Percentiles rank a stretch among this genome's conserved stretches.
phyloP scores from a whole-genome alignment of 2,888 invertebrate species.

The Pemphredon lugubris region DNA sequence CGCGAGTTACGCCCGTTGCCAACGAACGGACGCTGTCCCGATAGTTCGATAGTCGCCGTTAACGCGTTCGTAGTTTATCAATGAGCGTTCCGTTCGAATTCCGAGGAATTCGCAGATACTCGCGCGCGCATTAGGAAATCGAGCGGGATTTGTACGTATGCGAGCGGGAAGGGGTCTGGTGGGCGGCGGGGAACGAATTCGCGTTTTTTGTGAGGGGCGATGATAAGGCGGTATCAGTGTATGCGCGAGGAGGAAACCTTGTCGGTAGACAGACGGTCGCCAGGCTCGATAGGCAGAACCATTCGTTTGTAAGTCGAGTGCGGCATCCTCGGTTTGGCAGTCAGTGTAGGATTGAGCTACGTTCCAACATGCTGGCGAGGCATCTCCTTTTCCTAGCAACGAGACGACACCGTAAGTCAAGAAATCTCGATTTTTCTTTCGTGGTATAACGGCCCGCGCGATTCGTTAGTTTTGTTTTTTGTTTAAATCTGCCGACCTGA shows the following conservation, averaged over 20 bases:
- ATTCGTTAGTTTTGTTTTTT: neutral
- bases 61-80: too few species aligned
- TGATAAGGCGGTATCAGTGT: slow-evolving; percentile 60
- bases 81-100: slow-evolving; percentile 6
- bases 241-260: slow-evolving; percentile 58
- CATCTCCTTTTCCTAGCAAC: slow-evolving; percentile 79
- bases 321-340: slow-evolving; percentile 38
- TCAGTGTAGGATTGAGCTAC: slow-evolving; percentile 13
- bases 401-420: slow-evolving; percentile 77
- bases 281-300: slow-evolving; percentile 54
- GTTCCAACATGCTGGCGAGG: slow-evolving; percentile 75
- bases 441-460: neutral
- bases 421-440: neutral
- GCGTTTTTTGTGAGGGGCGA: slow-evolving; percentile 41
- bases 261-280: slow-evolving; percentile 78
- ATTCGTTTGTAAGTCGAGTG: slow-evolving; percentile 42
- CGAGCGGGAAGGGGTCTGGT: too few species aligned
- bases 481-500: too few species aligned
- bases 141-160: slow-evolving; percentile 10
- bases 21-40: too few species aligned
- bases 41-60: too few species aligned
- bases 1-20: too few species aligned
- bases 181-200: slow-evolving; percentile 41
- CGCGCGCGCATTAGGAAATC: neutral
- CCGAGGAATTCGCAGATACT: neutral